phyloP scores from a whole-genome alignment of 2,797 vertebrate genomes.

The Sebastes jordani region DNA sequence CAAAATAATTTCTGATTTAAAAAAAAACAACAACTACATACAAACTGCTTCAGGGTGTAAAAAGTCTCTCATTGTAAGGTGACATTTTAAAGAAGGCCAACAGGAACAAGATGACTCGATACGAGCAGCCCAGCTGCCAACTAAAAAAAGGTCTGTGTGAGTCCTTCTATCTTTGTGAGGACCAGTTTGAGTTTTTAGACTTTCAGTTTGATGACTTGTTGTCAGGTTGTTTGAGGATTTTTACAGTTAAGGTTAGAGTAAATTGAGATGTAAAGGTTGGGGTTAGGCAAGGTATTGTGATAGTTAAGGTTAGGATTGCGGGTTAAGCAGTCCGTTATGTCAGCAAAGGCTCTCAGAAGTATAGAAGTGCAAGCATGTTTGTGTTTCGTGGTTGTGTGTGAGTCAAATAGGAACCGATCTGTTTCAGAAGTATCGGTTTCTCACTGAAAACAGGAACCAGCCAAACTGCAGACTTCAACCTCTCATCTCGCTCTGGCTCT shows the following conservation, averaged over 20 bases:
- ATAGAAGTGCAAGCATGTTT: background rate
- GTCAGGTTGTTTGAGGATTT: background rate
- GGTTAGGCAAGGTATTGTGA: background rate
- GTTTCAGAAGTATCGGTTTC: conserved; percentile 46
- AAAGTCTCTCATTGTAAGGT: background rate
- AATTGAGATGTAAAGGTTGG: background rate
- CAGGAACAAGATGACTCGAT: background rate
- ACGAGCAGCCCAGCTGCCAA: background rate
- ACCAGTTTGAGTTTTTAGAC: background rate
- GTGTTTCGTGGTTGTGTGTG: conserved; percentile 12
- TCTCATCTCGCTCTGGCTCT: background rate
- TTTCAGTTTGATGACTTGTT: background rate
- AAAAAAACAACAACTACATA: no score
- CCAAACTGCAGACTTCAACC: background rate
- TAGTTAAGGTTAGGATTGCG: background rate
- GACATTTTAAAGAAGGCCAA: background rate
- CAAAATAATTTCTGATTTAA: background rate
- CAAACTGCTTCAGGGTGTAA: background rate
- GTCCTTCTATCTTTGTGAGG: conserved; percentile 4
- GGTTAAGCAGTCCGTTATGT: background rate
- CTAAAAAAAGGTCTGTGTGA: background rate
- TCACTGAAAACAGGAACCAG: conserved; percentile 64
- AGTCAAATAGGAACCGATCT: conserved; percentile 59
- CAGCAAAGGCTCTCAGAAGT: background rate
- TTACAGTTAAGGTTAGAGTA: background rate